These are phyloP conservation scores for Smutsia temminckii DNA, from an alignment of 2,797 vertebrate species.

Conservation along the genomic window DNA sequence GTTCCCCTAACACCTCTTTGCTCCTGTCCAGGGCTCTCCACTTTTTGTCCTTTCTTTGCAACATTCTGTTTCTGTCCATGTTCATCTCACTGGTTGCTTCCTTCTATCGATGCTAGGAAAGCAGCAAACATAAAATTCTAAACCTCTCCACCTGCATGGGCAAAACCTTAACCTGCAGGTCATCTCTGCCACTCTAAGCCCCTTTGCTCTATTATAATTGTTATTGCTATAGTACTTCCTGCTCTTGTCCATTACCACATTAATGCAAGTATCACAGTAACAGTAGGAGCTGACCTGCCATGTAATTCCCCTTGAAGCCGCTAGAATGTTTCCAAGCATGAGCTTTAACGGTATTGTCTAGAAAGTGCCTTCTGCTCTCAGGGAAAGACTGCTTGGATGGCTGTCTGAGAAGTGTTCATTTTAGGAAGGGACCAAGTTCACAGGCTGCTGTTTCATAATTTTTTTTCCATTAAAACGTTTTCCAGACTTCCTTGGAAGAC, in stretches of 20 bases:
- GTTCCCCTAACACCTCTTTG: neutral
- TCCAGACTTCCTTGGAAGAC: neutral
- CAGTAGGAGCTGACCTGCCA: neutral
- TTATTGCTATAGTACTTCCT: conserved; percentile 26
- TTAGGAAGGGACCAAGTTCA: neutral
- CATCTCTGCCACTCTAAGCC: conserved; percentile 6
- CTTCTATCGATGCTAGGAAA: neutral
- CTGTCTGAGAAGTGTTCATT: neutral
- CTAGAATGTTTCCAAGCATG: conserved; percentile 50
- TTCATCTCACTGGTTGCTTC: neutral
- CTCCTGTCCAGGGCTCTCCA: neutral
- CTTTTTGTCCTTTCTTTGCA: neutral
- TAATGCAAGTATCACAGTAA: conserved; percentile 15
- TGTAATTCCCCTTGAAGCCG: conserved; percentile 1
- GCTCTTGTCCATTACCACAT: neutral
- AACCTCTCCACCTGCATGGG: neutral
- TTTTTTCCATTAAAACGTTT: neutral
- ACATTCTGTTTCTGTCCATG: neutral
- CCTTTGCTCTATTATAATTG: neutral
- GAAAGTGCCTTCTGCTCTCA: conserved; percentile 19
- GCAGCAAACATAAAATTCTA: neutral
- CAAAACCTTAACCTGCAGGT: conserved; percentile 39
- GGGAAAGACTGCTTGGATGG: neutral
- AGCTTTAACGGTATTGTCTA: neutral
- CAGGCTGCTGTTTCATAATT: neutral